Conservation (phyloP, 2,888 invertebrate species). For the Cyclophora punctaria region DNA sequence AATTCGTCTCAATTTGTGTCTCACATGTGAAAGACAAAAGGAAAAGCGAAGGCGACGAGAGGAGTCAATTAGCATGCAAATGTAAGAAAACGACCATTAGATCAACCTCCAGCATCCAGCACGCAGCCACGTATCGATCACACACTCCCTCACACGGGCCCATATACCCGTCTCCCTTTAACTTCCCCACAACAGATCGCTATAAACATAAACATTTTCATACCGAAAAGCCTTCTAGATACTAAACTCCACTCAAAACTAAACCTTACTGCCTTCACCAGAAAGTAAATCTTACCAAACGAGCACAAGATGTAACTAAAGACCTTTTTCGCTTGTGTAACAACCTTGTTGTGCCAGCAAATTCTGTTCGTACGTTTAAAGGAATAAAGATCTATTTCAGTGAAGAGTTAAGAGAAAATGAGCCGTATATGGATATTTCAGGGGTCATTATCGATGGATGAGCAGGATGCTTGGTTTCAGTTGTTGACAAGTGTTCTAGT, state of each 20-base stretch:
- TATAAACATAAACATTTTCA: constrained; percentile 66
- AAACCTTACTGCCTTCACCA: not conserved
- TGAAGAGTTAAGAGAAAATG: constrained; percentile 59
- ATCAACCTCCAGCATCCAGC: constrained; percentile 37
- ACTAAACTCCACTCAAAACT: constrained; percentile 15
- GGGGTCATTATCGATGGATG: constrained; percentile 39
- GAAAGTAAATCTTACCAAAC: constrained; percentile 13
- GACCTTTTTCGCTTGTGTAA: constrained; percentile 16
- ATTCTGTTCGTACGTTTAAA: constrained; percentile 66
- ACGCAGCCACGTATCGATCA: constrained; percentile 64
- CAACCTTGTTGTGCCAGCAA: constrained; percentile 65
- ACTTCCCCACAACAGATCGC: constrained; percentile 70
- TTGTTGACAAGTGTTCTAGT: constrained; percentile 43
- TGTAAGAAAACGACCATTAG: constrained; percentile 73
- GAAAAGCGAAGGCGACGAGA: constrained; percentile 37
- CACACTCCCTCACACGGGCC: constrained; percentile 65
- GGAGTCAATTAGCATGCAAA: constrained; percentile 71
- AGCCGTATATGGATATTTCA: constrained; percentile 50
- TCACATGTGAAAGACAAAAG: constrained; percentile 53
- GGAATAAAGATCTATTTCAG: constrained; percentile 73
- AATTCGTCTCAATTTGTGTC: constrained; percentile 55
- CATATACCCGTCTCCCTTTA: constrained; percentile 73
- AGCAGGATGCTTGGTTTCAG: constrained; percentile 30
- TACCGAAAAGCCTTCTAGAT: constrained; percentile 38
- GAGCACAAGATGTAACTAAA: constrained; percentile 6